Base-by-base conservation (phyloP, 2,888 invertebrate genomes). In the Tiliacea citrago region DNA sequence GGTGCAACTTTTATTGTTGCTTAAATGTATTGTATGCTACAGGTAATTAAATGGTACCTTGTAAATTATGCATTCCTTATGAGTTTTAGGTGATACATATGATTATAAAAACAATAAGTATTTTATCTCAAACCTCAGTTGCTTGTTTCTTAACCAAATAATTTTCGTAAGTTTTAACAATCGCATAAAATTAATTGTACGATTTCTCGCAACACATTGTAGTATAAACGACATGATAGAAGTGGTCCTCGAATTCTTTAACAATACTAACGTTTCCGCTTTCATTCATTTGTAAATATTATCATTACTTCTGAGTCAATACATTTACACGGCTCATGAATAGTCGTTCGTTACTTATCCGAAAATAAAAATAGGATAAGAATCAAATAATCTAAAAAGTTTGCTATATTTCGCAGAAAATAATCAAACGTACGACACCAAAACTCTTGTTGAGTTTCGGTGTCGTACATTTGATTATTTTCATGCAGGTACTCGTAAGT, bases 341-440 rank as follows among this genome's bases (percentile, higher is more conserved):
- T 24, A n/a, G n/a, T 63, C 24, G 39, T 24, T 69, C 63, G 35
- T 49, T 65, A 63, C 13, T 39, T 21, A 24, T 69, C 13, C 9
- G 18, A n/a, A 18, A 13, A 65, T 65, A 69, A 69, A 51, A 42
- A 39, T 69, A 66, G 51, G 24, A 51, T 51, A 66, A 24, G 39
- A 42, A 24, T 39, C 21, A 49, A 66, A 69, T 24, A 39, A 8
- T 39, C 18, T 8, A 13, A 1, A 49, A 62, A 47, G 10, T 47
- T 68, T 12, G 6, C 35, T 69, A 45, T 63, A 35, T 47, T 39
- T 35, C 18, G 24, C 2, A 13, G 47, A 13, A 29, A 29, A 29
- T 29, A 29, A 29, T 29, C 29, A 29, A 29, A 29, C 3, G 29
- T 29, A 47, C 1, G 18, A 29, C 16, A 45, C 29, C 29, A 3